Evolutionary conservation across 2,888 invertebrate species (phyloP).

Genomic region (Hyposoter didymator): DNA sequence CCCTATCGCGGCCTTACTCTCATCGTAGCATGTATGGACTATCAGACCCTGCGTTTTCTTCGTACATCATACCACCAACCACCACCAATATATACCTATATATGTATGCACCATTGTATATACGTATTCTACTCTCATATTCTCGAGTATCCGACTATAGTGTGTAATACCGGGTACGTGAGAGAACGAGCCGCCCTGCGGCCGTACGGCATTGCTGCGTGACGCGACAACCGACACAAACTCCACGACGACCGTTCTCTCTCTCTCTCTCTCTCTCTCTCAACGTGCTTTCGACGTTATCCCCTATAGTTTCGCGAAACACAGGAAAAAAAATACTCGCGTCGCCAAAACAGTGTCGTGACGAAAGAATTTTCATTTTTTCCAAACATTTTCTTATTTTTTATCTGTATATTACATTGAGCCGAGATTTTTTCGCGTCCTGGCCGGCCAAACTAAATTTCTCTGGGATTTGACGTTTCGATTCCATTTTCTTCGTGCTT

Average conservation of each 20-base stretch:
- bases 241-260: conserved; percentile 53
- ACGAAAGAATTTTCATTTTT: background rate
- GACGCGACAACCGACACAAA: conserved; percentile 50
- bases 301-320: conserved; percentile 13
- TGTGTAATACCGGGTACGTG: conserved; percentile 61
- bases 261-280: conserved; percentile 59
- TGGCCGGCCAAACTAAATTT: background rate
- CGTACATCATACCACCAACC: conserved; percentile 45
- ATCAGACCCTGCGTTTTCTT: conserved; percentile 56
- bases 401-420: background rate
- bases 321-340: background rate
- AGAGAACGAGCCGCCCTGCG: conserved; percentile 57
- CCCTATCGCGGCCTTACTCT: conserved; percentile 30
- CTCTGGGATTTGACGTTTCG: background rate
- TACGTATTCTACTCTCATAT: conserved; percentile 41
- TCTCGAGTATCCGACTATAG: conserved; percentile 45
- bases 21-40: conserved; percentile 29
- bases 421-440: background rate
- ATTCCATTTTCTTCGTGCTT: background rate
- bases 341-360: background rate
- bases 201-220: conserved; percentile 57
- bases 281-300: conserved; percentile 30
- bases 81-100: conserved; percentile 28
- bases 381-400: background rate
- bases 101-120: background rate